phyloP scores from a whole-genome alignment of 2,797 vertebrate species.

The Sebastiscus tertius region DNA sequence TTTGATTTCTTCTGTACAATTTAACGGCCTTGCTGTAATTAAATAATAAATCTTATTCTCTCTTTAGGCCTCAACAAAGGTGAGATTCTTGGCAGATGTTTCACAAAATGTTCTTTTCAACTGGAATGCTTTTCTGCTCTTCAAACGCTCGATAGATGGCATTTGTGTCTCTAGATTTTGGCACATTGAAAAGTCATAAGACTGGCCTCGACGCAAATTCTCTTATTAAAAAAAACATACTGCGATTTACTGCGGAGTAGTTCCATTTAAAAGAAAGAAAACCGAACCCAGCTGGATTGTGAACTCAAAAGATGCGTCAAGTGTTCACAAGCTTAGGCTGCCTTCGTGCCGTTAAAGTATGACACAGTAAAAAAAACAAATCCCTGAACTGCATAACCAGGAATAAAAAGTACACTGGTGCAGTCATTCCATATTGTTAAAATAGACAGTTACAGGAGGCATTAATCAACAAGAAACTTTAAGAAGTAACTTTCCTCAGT shows the following conservation, averaged over 20 bases:
- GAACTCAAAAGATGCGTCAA: not conserved
- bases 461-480: not conserved
- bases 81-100: not conserved
- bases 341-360: not conserved
- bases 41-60: not conserved
- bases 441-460: not conserved
- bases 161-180: slow-evolving; percentile 3
- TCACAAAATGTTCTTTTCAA: not conserved
- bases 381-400: not conserved
- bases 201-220: not conserved
- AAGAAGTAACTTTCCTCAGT: not conserved
- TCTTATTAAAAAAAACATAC: not conserved
- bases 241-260: not conserved
- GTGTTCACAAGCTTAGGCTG: not conserved
- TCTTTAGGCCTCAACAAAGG: not conserved
- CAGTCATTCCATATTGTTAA: not conserved
- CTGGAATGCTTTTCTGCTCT: slow-evolving; percentile 27
- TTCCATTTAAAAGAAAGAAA: not conserved
- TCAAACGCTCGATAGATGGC: not conserved
- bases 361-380: not conserved
- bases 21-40: not conserved
- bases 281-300: not conserved
- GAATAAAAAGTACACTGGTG: not conserved
- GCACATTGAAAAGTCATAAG: not conserved
- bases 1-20: not conserved